These are phyloP conservation scores for Vanessa atalanta DNA, from an alignment of 1,140 invertebrate genomes.

Conservation along the genomic window DNA sequence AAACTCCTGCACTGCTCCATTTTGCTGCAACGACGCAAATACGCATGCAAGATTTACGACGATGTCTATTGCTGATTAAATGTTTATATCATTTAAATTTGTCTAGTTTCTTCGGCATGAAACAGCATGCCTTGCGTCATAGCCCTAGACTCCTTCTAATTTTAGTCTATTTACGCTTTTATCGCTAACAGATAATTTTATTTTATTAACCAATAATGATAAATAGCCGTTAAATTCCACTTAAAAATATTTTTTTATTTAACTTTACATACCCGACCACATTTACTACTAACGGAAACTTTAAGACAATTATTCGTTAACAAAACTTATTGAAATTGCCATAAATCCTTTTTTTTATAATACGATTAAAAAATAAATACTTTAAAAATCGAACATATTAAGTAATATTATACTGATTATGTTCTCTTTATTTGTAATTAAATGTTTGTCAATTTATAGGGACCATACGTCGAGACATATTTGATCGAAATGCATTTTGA, in stretches of 20 bases:
- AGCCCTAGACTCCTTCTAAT: neutral
- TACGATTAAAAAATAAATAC: too few relatives aligned
- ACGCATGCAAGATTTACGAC: neutral
- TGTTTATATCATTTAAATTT: neutral
- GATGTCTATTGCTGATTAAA: neutral
- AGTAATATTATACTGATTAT: too few relatives aligned
- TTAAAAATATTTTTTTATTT: too few relatives aligned
- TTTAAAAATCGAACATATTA: too few relatives aligned
- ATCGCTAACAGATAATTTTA: neutral
- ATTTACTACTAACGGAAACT: constrained; percentile 6
- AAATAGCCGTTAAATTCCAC: neutral
- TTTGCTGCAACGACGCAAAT: neutral
- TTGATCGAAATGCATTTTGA: neutral
- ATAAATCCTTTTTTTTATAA: too few relatives aligned
- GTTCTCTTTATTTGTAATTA: too few relatives aligned
- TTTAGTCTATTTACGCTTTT: neutral
- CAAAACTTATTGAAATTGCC: neutral
- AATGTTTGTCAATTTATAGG: neutral
- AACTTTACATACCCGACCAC: neutral
- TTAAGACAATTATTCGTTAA: neutral
- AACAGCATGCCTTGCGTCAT: constrained; percentile 1
- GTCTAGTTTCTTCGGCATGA: neutral
- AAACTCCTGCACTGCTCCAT: neutral
- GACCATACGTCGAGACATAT: neutral
- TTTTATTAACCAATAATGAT: neutral